Conservation (phyloP, 2,797 vertebrate genomes). For the Sitta carolinensis region DNA sequence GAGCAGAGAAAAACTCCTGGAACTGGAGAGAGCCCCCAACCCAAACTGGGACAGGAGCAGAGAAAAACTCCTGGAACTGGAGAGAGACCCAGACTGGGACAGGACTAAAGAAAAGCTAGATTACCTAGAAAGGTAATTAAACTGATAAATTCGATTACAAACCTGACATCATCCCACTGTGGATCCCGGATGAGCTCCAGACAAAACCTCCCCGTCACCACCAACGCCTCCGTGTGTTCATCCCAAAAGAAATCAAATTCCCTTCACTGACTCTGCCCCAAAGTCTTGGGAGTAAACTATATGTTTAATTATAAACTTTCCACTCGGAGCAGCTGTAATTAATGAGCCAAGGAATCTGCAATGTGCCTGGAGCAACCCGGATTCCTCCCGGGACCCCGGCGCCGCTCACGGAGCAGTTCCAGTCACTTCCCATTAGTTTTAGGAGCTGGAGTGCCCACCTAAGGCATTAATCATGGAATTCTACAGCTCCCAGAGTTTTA, state of each 20-base stretch:
- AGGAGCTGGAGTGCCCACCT: conserved; percentile 60
- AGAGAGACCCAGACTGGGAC: no score
- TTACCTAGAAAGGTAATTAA: neutral
- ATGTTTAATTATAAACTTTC: conserved; percentile 81
- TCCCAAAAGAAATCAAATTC: conserved; percentile 72
- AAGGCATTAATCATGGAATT: conserved; percentile 71
- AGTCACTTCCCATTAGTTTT: conserved; percentile 76
- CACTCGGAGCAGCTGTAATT: conserved; percentile 79
- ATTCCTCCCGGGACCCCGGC: conserved; percentile 72
- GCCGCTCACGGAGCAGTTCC: neutral
- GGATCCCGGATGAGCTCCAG: neutral
- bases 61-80: no score
- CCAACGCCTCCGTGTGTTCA: conserved; percentile 52
- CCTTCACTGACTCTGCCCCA: conserved; percentile 71
- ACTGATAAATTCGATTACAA: neutral
- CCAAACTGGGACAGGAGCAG: no score
- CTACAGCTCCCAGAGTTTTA: conserved; percentile 54
- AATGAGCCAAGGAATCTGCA: conserved; percentile 76
- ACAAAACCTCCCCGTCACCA: conserved; percentile 31
- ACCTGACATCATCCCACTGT: neutral
- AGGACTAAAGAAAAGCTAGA: no score
- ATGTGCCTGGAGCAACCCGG: conserved; percentile 69
- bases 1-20: no score
- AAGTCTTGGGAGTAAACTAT: conserved; percentile 72
- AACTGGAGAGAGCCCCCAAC: no score